Percentiles rank a stretch among this genome's conserved stretches.
These are phyloP conservation scores for Heliconius congener DNA, from an alignment of 1,140 invertebrate species.

Conservation along the genomic window DNA sequence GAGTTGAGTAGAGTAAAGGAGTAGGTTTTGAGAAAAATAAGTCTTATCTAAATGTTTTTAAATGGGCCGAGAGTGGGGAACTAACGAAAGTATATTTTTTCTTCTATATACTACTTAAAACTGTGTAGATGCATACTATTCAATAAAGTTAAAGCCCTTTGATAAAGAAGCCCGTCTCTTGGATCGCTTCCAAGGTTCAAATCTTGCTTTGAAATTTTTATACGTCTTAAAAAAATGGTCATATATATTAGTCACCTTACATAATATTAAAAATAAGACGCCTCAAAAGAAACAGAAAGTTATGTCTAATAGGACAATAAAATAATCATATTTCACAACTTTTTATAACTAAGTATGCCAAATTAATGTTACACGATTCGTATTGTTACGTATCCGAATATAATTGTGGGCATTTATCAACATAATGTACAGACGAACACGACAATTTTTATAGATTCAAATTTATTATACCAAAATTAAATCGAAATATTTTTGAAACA, in stretches of 20 bases:
- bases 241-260: not conserved
- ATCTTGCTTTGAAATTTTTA: too few species aligned
- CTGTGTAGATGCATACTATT: too few species aligned
- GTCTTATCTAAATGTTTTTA: too few species aligned
- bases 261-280: not conserved
- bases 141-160: too few species aligned
- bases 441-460: not conserved
- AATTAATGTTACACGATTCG: constrained; percentile 27
- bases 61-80: too few species aligned
- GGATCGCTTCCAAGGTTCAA: too few species aligned
- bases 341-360: constrained; percentile 16
- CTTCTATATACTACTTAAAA: too few species aligned
- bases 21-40: too few species aligned
- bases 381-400: constrained; percentile 19
- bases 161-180: too few species aligned
- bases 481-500: not conserved
- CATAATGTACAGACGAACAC: constrained; percentile 1
- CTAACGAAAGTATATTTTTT: too few species aligned
- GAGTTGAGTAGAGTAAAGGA: not conserved
- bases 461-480: not conserved
- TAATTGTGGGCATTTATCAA: constrained; percentile 30
- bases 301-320: constrained; percentile 2
- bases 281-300: constrained; percentile 6
- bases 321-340: constrained; percentile 19
- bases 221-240: too few species aligned